Evolutionary conservation across 1,140 invertebrate genomes (phyloP).

Genomic region (Dreissena polymorpha): DNA sequence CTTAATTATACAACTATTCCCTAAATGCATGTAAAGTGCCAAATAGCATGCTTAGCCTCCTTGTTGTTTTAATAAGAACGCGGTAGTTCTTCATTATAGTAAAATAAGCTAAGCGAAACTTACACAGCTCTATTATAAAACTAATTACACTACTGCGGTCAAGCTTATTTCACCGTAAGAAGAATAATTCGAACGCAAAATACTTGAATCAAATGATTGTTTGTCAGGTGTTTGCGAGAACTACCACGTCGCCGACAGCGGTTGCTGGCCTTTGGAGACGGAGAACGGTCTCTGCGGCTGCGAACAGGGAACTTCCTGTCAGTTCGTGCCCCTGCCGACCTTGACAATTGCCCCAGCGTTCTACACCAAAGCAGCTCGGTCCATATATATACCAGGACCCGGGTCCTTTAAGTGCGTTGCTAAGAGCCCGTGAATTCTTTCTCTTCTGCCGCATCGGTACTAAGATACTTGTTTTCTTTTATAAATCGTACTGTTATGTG

Average conservation of each 20-base stretch:
- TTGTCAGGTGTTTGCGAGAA: conserved; percentile 36
- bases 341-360: neutral
- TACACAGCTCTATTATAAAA: too few relatives aligned
- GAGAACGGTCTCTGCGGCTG: conserved; percentile 42
- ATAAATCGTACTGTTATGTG: too few relatives aligned
- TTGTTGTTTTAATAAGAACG: neutral
- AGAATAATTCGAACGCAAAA: neutral
- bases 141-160: neutral
- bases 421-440: too few relatives aligned
- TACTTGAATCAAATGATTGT: neutral
- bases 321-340: conserved; percentile 13
- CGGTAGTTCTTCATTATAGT: neutral
- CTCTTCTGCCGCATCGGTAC: too few relatives aligned
- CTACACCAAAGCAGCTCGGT: neutral
- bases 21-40: neutral
- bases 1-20: neutral
- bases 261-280: conserved; percentile 19
- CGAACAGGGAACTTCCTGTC: conserved; percentile 1
- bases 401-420: conserved; percentile 8
- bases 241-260: conserved; percentile 25
- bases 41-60: neutral
- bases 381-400: conserved; percentile 28
- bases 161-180: neutral
- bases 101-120: neutral
- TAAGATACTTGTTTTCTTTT: too few relatives aligned